Base-by-base conservation (phyloP, 1,140 invertebrate species). In the Drosophila auraria region DNA sequence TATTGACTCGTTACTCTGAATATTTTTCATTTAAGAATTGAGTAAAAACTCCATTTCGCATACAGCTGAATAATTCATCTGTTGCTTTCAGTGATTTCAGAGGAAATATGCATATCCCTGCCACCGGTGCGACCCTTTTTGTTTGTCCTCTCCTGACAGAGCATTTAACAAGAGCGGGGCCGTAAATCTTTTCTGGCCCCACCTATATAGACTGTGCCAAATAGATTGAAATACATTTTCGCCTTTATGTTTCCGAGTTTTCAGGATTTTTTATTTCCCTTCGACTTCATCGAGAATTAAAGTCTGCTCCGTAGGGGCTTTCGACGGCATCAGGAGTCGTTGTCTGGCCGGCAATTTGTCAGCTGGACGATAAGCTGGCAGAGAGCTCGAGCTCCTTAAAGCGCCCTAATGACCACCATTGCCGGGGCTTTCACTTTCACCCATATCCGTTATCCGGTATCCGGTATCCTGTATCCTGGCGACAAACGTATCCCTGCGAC, bases 171-270 rank as follows among this genome's bases (percentile, higher is more conserved):
- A 66, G 54, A 72, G 71, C 68, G 40, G 38, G 40, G 45, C 78
- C 50, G 87, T 87, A 87, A 87, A 87, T 87, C 81, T 89, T 75
- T 75, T 49, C 36, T 27, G 56, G 65, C 33, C 61, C 33, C 53
- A 56, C 53, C 53, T 56, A 38, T 83, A 62, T 68, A 68, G 64
- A 73, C 80, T 74, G 69, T 50, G 47, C 47, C 75, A 80, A 81
- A 87, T 83, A 87, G 84, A 87, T 83, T 81, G 81, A 78, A 83
- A 87, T 87, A 89, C 81, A 89, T 87, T 89, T 89, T 89, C 80
- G 80, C 79, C 72, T 59, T 54, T 62, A 38, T 69, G 14, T 75
- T 74, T 58, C 44, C 70, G 69, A 62, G 45, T 42, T 49, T 58
- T 36, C 64, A 25, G 57, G 20, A 45, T 60, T 78, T 79, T 64